Evolutionary conservation across 2,797 vertebrate genomes (phyloP), one percentile per base, ranked within the genome.

Genomic region (Carapus acus): DNA sequence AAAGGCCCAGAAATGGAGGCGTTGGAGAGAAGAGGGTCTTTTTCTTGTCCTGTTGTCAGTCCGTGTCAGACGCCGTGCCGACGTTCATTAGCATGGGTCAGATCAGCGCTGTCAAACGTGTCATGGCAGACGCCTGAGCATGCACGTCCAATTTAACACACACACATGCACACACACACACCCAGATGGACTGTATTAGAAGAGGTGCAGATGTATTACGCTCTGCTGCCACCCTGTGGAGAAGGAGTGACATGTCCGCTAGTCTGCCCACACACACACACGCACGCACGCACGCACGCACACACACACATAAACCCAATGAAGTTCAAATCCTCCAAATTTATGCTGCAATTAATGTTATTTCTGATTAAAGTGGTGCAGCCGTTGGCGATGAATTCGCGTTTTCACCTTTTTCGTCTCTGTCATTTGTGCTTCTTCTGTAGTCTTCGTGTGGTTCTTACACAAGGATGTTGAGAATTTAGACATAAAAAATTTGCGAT

Each of bases 1-100:
- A 77, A 78, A 79, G 83, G 70, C 64, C 39, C 55, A 55, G 66
- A 83, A 73, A 83, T 65, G 73, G 81, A 78, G 78, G 75, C 69
- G 58, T 71, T 68, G 72, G 53, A 54, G 52, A 76, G 73, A 83
- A 76, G 69, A 75, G 70, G 78, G 80, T 86, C 77, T 85, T 86
- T 84, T 84, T 86, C 83, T 79, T 78, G 83, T 86, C 83, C 68
- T 78, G 38, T 86, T 91, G 74, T 92, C 93, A 79, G 88, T 85
- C 47, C 82, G 86, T 90, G 81, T 92, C 91, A 49, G 87, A 83
- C 34, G 43, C 42, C 29, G 31, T 86, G 83, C 66, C 66, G 60
- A 46, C 50, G 22, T 69, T 80, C 76, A 83, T 83, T 78, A 77
- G 65, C 71, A 67, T 40, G 61, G 66, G 65, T 80, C 71, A 73